A percentile compares a stretch with the other conserved stretches of the same genome.
Conservation (phyloP, 1,140 invertebrate species). For the Macrobrachium nipponense region DNA sequence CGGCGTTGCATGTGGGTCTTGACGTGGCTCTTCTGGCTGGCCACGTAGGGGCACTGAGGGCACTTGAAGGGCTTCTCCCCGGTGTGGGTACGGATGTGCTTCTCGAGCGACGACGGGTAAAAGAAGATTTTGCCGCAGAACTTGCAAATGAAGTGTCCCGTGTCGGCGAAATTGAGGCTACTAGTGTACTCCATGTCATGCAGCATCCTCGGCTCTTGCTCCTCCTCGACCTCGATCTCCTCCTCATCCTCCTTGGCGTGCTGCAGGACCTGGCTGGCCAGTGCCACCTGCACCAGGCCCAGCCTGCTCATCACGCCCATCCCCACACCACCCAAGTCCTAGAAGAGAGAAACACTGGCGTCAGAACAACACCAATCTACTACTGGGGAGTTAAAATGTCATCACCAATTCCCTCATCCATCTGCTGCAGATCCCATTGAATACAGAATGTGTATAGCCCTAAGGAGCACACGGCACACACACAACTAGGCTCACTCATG, state of each 20-base stretch:
- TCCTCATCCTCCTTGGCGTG: slow-evolving; percentile 19
- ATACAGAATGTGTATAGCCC: too few relatives aligned
- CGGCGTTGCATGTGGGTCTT: slow-evolving; percentile 48
- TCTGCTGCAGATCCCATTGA: not conserved
- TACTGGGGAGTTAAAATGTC: not conserved
- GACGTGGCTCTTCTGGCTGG: slow-evolving; percentile 60
- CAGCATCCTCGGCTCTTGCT: slow-evolving; percentile 28
- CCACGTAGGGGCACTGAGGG: slow-evolving; percentile 75
- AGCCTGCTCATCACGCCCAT: slow-evolving; percentile 56
- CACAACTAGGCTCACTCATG: too few relatives aligned
- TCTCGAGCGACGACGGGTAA: slow-evolving; percentile 73
- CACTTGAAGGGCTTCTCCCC: slow-evolving; percentile 89
- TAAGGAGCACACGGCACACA: too few relatives aligned
- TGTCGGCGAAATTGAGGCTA: not conserved
- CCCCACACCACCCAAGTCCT: slow-evolving; percentile 53
- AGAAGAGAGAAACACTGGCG: slow-evolving; percentile 61
- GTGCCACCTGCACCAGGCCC: slow-evolving; percentile 53
- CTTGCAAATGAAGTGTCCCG: slow-evolving; percentile 45
- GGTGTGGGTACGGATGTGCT: slow-evolving; percentile 89
- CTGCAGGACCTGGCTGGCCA: slow-evolving; percentile 36
- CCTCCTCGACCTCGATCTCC: slow-evolving; percentile 21
- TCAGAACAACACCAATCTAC: slow-evolving; percentile 33
- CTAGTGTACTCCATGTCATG: slow-evolving; percentile 33
- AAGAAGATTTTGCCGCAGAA: slow-evolving; percentile 57
- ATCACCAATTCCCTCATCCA: not conserved